Evolutionary conservation across 2,888 invertebrate species (phyloP).

Genomic region (Atherix ibis): DNA sequence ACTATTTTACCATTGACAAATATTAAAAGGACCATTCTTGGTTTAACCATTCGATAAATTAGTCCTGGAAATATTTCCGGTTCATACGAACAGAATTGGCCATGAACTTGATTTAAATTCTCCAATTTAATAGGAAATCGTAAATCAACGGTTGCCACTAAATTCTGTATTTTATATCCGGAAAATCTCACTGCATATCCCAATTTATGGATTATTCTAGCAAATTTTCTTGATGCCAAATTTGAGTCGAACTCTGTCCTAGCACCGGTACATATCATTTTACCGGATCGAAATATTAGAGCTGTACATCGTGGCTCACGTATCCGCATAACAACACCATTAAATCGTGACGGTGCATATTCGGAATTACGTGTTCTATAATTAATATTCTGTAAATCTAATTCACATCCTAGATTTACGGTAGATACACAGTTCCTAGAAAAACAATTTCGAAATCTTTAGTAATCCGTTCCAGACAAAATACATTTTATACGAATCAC

Average conservation of each 20-base stretch:
- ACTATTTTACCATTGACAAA: slow-evolving; percentile 99
- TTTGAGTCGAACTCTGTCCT: slow-evolving; percentile 62
- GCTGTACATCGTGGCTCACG: slow-evolving; percentile 62
- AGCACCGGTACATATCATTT: slow-evolving; percentile 68
- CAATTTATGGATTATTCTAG: slow-evolving; percentile 65
- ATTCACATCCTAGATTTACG: slow-evolving; percentile 53
- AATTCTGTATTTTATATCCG: slow-evolving; percentile 66
- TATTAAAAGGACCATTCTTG: slow-evolving; percentile 86
- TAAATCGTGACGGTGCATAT: slow-evolving; percentile 67
- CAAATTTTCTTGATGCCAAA: slow-evolving; percentile 64
- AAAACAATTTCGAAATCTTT: neutral
- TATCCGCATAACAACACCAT: slow-evolving; percentile 71
- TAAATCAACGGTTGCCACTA: slow-evolving; percentile 59
- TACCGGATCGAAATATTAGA: slow-evolving; percentile 56
- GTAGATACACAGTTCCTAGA: slow-evolving; percentile 67
- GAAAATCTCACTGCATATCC: slow-evolving; percentile 61
- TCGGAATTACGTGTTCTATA: slow-evolving; percentile 67
- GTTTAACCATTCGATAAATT: slow-evolving; percentile 94
- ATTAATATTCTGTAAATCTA: slow-evolving; percentile 59
- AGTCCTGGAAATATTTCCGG: slow-evolving; percentile 98
- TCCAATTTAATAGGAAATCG: slow-evolving; percentile 58
- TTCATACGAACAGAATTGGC: slow-evolving; percentile 77
- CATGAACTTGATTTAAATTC: slow-evolving; percentile 56
- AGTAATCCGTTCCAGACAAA: too few species aligned
- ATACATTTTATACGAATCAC: too few species aligned